These are phyloP conservation scores for Lepidonotus clava DNA, from an alignment of 2,888 invertebrate genomes.

Conservation along the genomic window DNA sequence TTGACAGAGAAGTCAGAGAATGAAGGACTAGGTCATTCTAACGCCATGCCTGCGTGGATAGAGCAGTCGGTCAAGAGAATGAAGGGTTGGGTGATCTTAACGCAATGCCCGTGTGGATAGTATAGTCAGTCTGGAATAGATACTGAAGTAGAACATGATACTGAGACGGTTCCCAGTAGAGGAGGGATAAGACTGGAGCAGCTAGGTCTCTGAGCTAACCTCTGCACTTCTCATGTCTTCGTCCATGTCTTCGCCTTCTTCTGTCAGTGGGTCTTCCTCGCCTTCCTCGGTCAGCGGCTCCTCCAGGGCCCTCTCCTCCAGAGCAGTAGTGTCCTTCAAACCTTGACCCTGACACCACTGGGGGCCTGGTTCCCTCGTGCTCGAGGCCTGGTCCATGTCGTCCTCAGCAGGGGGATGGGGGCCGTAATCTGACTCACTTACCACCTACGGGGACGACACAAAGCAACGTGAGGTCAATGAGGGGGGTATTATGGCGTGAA, in stretches of 20 bases:
- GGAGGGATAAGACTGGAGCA: neutral
- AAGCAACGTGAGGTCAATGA: neutral
- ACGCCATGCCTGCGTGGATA: too few relatives aligned
- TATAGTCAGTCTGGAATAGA: too few relatives aligned
- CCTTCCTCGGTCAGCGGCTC: neutral
- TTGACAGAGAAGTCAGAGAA: too few relatives aligned
- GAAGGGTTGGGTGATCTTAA: too few relatives aligned
- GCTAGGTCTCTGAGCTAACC: neutral
- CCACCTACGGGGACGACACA: neutral
- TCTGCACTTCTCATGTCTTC: too few relatives aligned
- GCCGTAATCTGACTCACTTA: constrained; percentile 2
- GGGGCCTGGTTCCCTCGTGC: neutral
- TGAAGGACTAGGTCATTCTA: too few relatives aligned
- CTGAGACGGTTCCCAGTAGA: neutral
- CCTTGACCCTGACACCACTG: too few relatives aligned
- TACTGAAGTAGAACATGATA: neutral
- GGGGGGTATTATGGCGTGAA: too few relatives aligned
- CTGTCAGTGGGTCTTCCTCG: neutral
- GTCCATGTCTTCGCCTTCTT: neutral
- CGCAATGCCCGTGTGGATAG: too few relatives aligned
- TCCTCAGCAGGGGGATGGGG: neutral
- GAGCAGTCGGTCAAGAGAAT: too few relatives aligned
- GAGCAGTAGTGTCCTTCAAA: too few relatives aligned
- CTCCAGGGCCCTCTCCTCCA: neutral
- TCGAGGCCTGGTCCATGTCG: neutral